A percentile compares a stretch with the other conserved stretches of the same genome.
These are phyloP conservation scores for Gila orcuttii DNA, from an alignment of 2,113 vertebrate species.

Conservation along the genomic window DNA sequence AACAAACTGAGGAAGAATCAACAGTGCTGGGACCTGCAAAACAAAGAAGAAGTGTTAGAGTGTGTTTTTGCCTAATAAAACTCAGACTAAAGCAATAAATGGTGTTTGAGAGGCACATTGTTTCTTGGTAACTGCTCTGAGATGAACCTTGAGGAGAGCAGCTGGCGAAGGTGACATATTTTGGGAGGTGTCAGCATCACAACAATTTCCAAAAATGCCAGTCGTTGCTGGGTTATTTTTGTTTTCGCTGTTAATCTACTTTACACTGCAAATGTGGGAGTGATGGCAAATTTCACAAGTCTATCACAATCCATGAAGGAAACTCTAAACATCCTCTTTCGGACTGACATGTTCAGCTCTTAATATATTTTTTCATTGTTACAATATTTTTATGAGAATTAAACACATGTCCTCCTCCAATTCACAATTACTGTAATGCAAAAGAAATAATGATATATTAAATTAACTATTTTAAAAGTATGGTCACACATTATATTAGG, in stretches of 20 bases:
- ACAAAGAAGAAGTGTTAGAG: slow-evolving; percentile 44
- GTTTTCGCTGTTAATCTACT: neutral
- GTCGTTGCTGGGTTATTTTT: slow-evolving; percentile 28
- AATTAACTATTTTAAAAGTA: too few species aligned
- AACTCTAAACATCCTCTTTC: neutral
- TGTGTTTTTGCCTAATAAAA: neutral
- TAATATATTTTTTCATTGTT: neutral
- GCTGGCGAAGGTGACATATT: slow-evolving; percentile 44
- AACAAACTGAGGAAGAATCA: slow-evolving; percentile 6
- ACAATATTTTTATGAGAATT: too few species aligned
- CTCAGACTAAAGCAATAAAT: slow-evolving; percentile 38
- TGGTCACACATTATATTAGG: neutral
- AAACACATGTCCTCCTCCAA: too few species aligned
- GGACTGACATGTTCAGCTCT: neutral
- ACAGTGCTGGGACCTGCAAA: slow-evolving; percentile 37
- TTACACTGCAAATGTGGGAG: slow-evolving; percentile 20
- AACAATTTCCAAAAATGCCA: slow-evolving; percentile 44
- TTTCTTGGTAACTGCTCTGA: slow-evolving; percentile 55
- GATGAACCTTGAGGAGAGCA: slow-evolving; percentile 40
- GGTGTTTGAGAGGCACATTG: slow-evolving; percentile 48
- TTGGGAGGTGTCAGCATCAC: slow-evolving; percentile 45
- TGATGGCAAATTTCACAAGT: neutral
- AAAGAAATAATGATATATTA: too few species aligned
- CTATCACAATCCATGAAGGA: neutral
- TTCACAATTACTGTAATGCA: too few species aligned